These are phyloP conservation scores for Branchipolynoe longqiensis DNA, from an alignment of 2,888 invertebrate genomes.

Conservation along the genomic window DNA sequence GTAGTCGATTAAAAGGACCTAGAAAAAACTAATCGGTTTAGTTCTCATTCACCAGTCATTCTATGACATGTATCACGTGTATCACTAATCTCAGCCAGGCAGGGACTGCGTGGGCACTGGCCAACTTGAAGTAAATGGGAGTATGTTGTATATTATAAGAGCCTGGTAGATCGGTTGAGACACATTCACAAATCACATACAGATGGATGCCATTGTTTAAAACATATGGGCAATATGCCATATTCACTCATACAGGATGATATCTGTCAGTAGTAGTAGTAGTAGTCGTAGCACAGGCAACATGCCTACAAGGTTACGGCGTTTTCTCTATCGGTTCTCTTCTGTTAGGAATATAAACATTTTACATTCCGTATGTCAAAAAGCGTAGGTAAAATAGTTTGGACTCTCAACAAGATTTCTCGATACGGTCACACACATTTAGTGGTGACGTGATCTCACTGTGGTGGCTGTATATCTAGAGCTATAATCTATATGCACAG, in stretches of 20 bases:
- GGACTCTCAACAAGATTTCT: conserved; percentile 1
- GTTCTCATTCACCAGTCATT: no score
- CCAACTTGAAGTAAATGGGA: background rate
- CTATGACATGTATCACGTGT: no score
- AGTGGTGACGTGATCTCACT: no score
- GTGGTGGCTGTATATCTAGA: no score
- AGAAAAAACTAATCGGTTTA: no score
- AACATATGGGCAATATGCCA: background rate
- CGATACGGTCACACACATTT: background rate
- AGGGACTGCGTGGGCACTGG: conserved; percentile 7
- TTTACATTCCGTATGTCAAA: background rate
- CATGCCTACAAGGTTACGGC: no score
- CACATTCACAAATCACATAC: no score
- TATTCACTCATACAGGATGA: conserved; percentile 19
- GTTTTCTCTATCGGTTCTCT: no score
- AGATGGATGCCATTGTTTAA: no score
- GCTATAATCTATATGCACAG: no score
- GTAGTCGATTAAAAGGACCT: no score
- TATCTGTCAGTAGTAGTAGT: background rate
- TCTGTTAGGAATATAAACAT: conserved; percentile 30
- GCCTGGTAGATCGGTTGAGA: background rate
- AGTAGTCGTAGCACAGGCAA: no score
- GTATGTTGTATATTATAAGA: background rate
- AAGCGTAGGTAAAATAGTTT: conserved; percentile 26
- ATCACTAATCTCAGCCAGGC: background rate